Base-by-base conservation (phyloP, 1,140 invertebrate species). In the Plutomurus gul region DNA sequence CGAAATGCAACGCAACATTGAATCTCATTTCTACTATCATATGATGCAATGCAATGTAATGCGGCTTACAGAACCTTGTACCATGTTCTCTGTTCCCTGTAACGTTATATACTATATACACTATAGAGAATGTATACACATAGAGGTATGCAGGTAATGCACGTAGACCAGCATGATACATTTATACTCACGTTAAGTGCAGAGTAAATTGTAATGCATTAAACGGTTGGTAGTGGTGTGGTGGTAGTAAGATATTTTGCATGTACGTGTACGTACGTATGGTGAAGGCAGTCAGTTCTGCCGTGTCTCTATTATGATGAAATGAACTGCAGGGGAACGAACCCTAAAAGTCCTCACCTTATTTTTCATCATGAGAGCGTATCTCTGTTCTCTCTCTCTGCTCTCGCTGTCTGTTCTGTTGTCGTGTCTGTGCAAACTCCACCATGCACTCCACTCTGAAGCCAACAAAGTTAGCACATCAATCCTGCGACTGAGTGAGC, bases 291-390 rank as follows among this genome's bases (percentile, higher is more conserved):
- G 25, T 16, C 36, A 27, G 56, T 30, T 33, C n/a, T 22, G 27
- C 27, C 25, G 56, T 33, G 56, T 65, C 56, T 65, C 16, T 65
- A 65, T 65, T 65, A 65, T 65, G 56, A 65, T 65, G 56, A 65
- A 65, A 65, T 65, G 56, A 65, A 65, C 56, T 65, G 25, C 56
- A 65, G 56, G 56, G 56, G 56, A 65, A 65, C 56, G 56, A 65
- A 65, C 56, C 56, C 56, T 65, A 65, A 65, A 51, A 65, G 56
- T 65, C 56, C 56, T 65, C 56, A 65, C 56, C 56, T 65, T 65
- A 25, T 65, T 65, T 65, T 65, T 65, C 56, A 65, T 65, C 56
- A 65, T 27, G 27, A 65, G 30, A 65, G 27, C 56, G 56, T 65
- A 65, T 33, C 56, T 65, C 56, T 16, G 5, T 4, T 27, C 13